Evolutionary conservation across 2,113 vertebrate species (phyloP), one percentile per base, ranked within the genome.

Genomic region (Alethe castanea): DNA sequence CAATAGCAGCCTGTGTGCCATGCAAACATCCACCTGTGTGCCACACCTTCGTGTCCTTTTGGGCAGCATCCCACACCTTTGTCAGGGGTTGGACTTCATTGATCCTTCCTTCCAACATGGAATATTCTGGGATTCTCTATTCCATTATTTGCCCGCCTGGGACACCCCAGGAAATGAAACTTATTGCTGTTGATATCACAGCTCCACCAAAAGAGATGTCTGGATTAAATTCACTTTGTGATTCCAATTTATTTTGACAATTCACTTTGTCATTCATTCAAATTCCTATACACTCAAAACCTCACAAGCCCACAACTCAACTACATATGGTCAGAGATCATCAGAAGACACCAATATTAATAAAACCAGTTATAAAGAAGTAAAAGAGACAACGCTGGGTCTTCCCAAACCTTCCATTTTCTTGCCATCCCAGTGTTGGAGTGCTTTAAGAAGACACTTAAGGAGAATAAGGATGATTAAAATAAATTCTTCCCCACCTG

Each of bases 41-140:
- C 84, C 65, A 33, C n/a, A 67, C 29, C 71, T 94, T 19, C 0
- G 0, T 65, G 71, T 57, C 48, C 79, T 71, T 76, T 40, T 60
- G 64, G 83, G 89, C 59, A 87, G 66, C 15, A 1, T 71, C 80
- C 42, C 57, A 50, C 71, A 65, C 56, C 33, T 90, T 44, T 74
- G 35, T 22, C 56, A 54, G 36, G n/a, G 61, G 47, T 0, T 69
- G 70, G 47, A 8, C 38, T 69, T 42, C 0, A 0, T 6, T 77
- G 25, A 42, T 90, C 35, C 40, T 69, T 69, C 5, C 25, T 61
- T 42, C 54, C 17, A 61, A 23, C 17, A 10, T 31, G 11, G 56
- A 28, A 77, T 77, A 28, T 42, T 77, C 40, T 69, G 1, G 40
- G 12, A 33, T 69, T 74, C 45, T 47, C 20, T 35, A 7, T 48